These are phyloP conservation scores for Hedychridium roseum DNA, from an alignment of 2,888 invertebrate species.

Conservation along the genomic window DNA sequence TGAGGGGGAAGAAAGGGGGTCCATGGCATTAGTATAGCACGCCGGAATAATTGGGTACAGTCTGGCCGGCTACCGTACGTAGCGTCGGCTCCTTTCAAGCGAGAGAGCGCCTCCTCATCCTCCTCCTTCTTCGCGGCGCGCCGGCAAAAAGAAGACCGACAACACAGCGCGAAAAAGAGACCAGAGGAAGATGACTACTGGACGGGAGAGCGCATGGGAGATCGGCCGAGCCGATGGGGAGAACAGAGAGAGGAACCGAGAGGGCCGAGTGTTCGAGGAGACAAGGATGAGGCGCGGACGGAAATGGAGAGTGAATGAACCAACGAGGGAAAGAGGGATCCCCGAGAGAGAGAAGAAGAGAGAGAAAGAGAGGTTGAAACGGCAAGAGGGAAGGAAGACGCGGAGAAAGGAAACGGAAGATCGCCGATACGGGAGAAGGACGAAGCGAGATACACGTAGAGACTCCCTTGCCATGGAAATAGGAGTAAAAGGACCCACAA, in stretches of 20 bases:
- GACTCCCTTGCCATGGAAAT: constrained; percentile 42
- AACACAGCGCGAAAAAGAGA: constrained; percentile 33
- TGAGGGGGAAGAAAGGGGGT: no score
- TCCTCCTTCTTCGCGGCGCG: constrained; percentile 28
- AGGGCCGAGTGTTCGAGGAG: constrained; percentile 22
- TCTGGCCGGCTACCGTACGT: constrained; percentile 59
- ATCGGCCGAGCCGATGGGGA: no score
- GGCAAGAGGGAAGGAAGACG: constrained; percentile 4
- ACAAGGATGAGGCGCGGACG: constrained; percentile 5
- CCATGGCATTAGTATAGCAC: constrained; percentile 61
- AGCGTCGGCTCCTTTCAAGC: constrained; percentile 61
- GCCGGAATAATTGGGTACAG: constrained; percentile 62
- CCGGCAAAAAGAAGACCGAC: constrained; percentile 39
- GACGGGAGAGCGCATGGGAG: constrained; percentile 22
- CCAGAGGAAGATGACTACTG: constrained; percentile 41
- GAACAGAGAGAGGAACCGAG: constrained; percentile 8
- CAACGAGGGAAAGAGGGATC: constrained; percentile 11
- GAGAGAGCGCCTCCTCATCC: constrained; percentile 21
- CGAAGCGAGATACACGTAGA: constrained; percentile 6
- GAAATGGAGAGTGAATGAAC: constrained; percentile 12
- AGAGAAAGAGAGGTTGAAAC: constrained; percentile 13
- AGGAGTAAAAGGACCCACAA: constrained; percentile 50
- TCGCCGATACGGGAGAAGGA: constrained; percentile 9
- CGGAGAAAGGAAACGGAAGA: background rate
- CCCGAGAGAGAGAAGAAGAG: constrained; percentile 12